Conservation (phyloP, 2,888 invertebrate genomes). For the Amiota mariae region DNA sequence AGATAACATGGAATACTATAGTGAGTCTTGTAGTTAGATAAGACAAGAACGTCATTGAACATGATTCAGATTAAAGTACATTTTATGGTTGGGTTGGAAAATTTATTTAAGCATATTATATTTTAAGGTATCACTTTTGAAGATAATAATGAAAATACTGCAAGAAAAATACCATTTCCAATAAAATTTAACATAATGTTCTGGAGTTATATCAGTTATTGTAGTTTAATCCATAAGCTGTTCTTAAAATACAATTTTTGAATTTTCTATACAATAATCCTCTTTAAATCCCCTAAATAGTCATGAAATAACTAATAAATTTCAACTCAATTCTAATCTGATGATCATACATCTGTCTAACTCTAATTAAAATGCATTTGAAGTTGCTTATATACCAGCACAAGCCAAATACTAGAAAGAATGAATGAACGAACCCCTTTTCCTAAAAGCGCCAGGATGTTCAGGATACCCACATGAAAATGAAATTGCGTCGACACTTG, state of each 20-base stretch:
- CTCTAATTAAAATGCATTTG: not conserved
- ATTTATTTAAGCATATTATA: no score
- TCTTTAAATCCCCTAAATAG: slow-evolving; percentile 1
- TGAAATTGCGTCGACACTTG: slow-evolving; percentile 12
- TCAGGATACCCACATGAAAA: slow-evolving; percentile 18
- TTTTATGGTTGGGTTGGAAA: no score
- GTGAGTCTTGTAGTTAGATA: not conserved
- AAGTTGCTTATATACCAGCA: not conserved
- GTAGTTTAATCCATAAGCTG: no score
- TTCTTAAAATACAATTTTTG: no score
- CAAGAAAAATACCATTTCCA: no score
- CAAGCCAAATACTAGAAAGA: not conserved
- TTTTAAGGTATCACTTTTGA: no score
- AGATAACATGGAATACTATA: not conserved
- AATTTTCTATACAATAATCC: not conserved
- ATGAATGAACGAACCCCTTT: no score
- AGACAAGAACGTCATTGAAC: not conserved
- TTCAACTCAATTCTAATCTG: not conserved
- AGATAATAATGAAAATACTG: no score
- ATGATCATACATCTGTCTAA: not conserved
- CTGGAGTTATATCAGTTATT: no score
- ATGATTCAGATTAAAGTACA: no score
- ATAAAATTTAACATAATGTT: no score
- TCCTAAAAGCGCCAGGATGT: not conserved
- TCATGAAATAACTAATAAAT: not conserved